Base-by-base conservation (phyloP, 2,113 vertebrate genomes). In the Oriolus oriolus region DNA sequence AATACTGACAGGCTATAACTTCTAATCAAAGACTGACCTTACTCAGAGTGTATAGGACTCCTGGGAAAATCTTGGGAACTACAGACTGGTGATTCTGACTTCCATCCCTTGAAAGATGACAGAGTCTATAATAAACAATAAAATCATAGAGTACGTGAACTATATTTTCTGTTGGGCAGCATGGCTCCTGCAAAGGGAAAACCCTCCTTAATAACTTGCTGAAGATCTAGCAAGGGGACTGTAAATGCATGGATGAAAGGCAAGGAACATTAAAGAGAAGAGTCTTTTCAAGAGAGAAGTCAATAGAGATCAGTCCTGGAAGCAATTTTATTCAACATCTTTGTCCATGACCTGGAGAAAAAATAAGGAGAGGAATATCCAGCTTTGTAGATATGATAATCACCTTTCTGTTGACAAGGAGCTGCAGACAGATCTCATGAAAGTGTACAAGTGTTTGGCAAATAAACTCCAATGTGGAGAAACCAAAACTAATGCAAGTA, bases 21-120 rank as follows among this genome's bases (percentile, higher is more conserved):
- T 89, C 64, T 70, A 76, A 94, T 83, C 90, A 88, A 65, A 96
- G 54, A 87, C 7, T 77, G 90, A 90, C 76, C 86, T 92, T 33
- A 30, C 16, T 86, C 60, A 87, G 39, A 74, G n/a, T 56, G 27
- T 68, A 84, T 71, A 59, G 49, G 41, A 37, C 91, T 47, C 69
- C 28, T 59, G 84, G 69, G 65, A 87, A 33, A 89, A 89, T 64
- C 35, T 57, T 68, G 57, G 24, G 19, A 84, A 66, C 68, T 87
- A 69, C 54, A 76, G 37, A 77, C 33, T 59, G 9, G 73, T 77
- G 59, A 87, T 39, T 47, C n/a, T 81, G 42, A 87, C 77, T 96
- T 93, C 64, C 30, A n/a, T 74, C 16, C 16, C 42, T 78, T 18
- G 47, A 68, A 92, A 88, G 70, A 92, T 76, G 85, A 64, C 65